phyloP scores from a whole-genome alignment of 2,888 invertebrate genomes.

The Cheilosia vulpina region DNA sequence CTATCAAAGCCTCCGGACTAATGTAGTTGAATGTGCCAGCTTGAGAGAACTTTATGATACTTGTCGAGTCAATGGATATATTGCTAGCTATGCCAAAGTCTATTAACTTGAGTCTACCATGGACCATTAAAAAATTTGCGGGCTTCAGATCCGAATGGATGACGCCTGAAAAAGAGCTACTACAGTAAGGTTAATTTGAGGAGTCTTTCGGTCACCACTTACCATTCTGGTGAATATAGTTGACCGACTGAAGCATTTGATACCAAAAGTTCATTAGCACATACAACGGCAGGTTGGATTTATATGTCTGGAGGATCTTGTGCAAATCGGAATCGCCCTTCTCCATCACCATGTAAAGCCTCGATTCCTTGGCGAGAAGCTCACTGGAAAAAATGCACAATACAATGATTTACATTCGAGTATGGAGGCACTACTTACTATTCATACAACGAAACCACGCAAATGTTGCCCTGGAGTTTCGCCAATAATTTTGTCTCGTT shows the following conservation, averaged over 20 bases:
- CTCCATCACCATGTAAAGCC: constrained; percentile 95
- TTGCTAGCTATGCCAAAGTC: constrained; percentile 98
- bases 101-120: constrained; percentile 94
- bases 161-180: constrained; percentile 86
- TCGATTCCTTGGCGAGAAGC: constrained; percentile 86
- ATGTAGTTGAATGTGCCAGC: constrained; percentile 97
- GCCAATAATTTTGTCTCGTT: constrained; percentile 94
- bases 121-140: constrained; percentile 95
- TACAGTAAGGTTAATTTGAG: background rate
- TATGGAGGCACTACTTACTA: constrained; percentile 87
- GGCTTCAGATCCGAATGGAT: constrained; percentile 99
- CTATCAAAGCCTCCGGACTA: constrained; percentile 95
- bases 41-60: constrained; percentile 91
- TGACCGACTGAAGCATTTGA: constrained; percentile 96
- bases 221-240: constrained; percentile 94
- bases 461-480: constrained; percentile 91
- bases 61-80: constrained; percentile 94
- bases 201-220: background rate
- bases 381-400: constrained; percentile 85
- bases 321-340: constrained; percentile 95
- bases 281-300: constrained; percentile 87
- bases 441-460: constrained; percentile 93
- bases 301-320: constrained; percentile 87
- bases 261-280: constrained; percentile 95
- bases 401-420: background rate